phyloP scores from a whole-genome alignment of 2,113 vertebrate species.

The Apteryx mantelli region DNA sequence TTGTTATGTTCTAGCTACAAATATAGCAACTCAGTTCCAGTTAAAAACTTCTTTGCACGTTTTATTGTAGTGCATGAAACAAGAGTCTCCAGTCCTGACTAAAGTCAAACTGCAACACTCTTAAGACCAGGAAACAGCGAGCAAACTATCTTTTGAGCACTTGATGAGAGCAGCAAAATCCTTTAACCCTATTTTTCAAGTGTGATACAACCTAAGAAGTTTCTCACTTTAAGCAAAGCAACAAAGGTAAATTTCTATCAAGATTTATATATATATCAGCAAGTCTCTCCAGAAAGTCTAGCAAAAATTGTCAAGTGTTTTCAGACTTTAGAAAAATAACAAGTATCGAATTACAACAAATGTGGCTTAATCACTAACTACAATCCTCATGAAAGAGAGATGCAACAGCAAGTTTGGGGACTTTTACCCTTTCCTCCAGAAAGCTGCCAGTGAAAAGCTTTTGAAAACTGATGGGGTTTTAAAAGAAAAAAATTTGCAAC shows the following conservation, averaged over 20 bases:
- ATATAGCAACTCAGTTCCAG: not conserved
- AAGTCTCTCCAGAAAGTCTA: conserved; percentile 4
- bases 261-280: not conserved
- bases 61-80: not conserved
- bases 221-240: not conserved
- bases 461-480: not conserved
- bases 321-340: not conserved
- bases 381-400: not conserved
- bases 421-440: not conserved
- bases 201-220: not conserved
- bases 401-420: not conserved
- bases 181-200: not conserved
- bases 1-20: not conserved
- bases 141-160: not conserved
- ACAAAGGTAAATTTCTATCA: not conserved
- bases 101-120: not conserved
- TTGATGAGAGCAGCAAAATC: not conserved
- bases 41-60: not conserved
- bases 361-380: not conserved
- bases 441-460: not conserved
- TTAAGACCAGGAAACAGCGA: not conserved
- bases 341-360: not conserved
- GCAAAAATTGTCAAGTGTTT: not conserved
- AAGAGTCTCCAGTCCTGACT: not conserved
- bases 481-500: not conserved